phyloP scores from a whole-genome alignment of 2,113 vertebrate genomes.

The Petroica traversi region DNA sequence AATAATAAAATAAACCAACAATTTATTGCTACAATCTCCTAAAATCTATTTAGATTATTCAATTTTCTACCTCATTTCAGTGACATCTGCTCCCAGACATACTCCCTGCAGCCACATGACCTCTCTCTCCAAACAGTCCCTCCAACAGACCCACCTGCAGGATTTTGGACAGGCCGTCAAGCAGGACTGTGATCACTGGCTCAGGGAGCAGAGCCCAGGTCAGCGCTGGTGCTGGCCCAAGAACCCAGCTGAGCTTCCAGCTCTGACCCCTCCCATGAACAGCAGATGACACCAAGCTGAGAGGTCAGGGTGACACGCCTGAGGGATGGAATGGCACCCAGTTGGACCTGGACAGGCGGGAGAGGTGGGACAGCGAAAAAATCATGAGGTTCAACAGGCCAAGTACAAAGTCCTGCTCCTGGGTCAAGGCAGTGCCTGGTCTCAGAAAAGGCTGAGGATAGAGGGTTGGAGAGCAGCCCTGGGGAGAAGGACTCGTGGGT shows the following conservation, averaged over 20 bases:
- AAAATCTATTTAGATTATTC: background rate
- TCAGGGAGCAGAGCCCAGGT: background rate
- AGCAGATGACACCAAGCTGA: background rate
- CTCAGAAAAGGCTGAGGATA: background rate
- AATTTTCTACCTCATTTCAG: background rate
- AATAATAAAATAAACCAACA: background rate
- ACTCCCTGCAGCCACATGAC: background rate
- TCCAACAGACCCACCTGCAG: background rate
- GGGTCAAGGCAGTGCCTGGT: background rate
- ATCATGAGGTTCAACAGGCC: background rate
- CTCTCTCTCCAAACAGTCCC: accelerated
- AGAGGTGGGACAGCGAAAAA: background rate
- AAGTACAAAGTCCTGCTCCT: background rate
- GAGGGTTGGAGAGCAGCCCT: background rate
- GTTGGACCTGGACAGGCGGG: background rate
- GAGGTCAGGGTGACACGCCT: background rate
- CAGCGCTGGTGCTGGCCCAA: accelerated
- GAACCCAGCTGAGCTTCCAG: background rate
- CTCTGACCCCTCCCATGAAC: background rate
- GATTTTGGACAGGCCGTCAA: accelerated
- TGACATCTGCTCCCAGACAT: background rate
- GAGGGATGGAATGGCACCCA: background rate
- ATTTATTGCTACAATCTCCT: background rate
- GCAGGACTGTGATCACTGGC: accelerated
- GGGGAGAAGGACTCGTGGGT: background rate